Evolutionary conservation across 2,113 vertebrate genomes (phyloP).

Genomic region (Notarius quadriscutis): DNA sequence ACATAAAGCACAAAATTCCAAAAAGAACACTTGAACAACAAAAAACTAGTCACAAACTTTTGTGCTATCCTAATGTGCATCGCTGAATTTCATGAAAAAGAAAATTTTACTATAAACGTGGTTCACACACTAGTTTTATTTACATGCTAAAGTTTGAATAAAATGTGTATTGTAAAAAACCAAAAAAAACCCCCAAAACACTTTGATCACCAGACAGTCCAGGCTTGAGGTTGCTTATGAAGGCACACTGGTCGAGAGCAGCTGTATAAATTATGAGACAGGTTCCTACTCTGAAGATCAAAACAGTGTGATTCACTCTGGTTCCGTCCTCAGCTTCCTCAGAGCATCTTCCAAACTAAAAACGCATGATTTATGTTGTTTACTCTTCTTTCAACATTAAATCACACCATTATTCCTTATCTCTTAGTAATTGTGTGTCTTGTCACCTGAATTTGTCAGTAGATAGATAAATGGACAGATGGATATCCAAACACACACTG

Average conservation of each 20-base stretch:
- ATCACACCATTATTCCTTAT: background rate
- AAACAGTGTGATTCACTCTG: background rate
- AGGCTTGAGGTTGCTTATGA: background rate
- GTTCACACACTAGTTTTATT: background rate
- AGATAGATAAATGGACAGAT: no score
- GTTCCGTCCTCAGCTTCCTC: background rate
- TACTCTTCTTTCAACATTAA: background rate
- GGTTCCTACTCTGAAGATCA: background rate
- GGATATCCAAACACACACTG: background rate
- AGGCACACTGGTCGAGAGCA: background rate
- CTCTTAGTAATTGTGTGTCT: background rate
- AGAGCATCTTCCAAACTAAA: background rate
- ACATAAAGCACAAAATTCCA: slow-evolving; percentile 11
- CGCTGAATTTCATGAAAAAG: background rate
- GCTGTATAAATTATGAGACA: slow-evolving; percentile 17
- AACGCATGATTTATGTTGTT: background rate
- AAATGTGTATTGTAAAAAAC: background rate
- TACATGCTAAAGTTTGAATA: background rate
- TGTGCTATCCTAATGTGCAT: background rate
- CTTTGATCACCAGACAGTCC: background rate
- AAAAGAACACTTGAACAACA: background rate
- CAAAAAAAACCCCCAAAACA: background rate
- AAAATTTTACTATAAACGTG: background rate
- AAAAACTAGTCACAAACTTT: background rate
- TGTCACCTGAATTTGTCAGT: background rate